Conservation (phyloP, 1,140 invertebrate species). For the Drosophila funebris region DNA sequence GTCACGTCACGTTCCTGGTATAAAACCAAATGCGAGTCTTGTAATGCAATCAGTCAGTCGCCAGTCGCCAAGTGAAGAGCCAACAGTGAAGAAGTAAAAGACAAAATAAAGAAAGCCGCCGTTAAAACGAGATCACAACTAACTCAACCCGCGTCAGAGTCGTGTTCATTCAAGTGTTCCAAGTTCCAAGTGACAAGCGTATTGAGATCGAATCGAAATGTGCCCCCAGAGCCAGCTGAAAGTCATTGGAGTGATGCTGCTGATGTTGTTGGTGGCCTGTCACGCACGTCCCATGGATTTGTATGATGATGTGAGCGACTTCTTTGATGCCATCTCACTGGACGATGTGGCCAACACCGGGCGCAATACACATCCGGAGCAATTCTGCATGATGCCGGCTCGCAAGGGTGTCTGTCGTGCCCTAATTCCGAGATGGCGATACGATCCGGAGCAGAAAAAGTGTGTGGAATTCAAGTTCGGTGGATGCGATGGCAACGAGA, state of each 20-base stretch:
- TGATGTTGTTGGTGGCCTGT: slow-evolving; percentile 19
- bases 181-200: too few relatives aligned
- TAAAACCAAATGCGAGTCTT: slow-evolving; percentile 65
- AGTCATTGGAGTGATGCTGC: slow-evolving; percentile 30
- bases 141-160: neutral
- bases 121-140: neutral
- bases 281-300: slow-evolving; percentile 74
- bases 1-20: slow-evolving; percentile 58
- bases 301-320: slow-evolving; percentile 80
- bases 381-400: slow-evolving; percentile 81
- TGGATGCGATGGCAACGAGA: slow-evolving; percentile 88
- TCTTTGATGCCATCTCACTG: slow-evolving; percentile 77
- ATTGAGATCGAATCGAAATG: slow-evolving; percentile 6
- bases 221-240: slow-evolving; percentile 42
- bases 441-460: slow-evolving; percentile 84
- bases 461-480: slow-evolving; percentile 88
- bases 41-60: slow-evolving; percentile 64
- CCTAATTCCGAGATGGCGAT: slow-evolving; percentile 85
- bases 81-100: slow-evolving; percentile 19
- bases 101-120: slow-evolving; percentile 15
- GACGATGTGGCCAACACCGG: slow-evolving; percentile 77
- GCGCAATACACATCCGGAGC: slow-evolving; percentile 72
- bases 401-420: slow-evolving; percentile 86
- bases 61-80: slow-evolving; percentile 51
- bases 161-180: slow-evolving; percentile 5